Conservation (phyloP, 2,888 invertebrate genomes). For the Amiota mariae region DNA sequence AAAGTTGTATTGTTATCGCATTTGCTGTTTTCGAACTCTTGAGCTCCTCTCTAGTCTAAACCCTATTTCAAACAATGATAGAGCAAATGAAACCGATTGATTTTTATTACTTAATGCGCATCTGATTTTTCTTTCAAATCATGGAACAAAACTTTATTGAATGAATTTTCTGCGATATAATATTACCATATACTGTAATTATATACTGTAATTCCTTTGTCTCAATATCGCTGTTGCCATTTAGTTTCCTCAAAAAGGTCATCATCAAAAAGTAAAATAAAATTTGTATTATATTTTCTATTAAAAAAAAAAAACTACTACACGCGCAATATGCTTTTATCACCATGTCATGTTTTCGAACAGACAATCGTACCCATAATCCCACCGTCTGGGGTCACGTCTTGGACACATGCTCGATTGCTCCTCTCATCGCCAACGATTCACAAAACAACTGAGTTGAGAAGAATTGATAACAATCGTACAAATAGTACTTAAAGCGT, state of each 20-base stretch:
- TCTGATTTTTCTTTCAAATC: no score
- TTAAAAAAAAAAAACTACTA: not conserved
- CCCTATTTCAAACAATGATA: no score
- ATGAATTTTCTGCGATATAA: no score
- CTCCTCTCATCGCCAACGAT: not conserved
- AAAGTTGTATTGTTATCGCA: conserved; percentile 15
- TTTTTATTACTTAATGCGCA: no score
- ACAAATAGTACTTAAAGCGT: conserved; percentile 35
- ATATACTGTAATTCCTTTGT: no score
- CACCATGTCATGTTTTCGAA: not conserved
- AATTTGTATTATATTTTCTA: no score
- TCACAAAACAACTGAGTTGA: conserved; percentile 1
- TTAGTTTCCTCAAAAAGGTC: no score
- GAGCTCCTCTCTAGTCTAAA: not conserved
- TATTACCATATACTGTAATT: no score
- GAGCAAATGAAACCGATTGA: no score
- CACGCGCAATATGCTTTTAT: not conserved
- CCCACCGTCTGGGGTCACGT: conserved; percentile 13
- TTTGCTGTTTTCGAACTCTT: not conserved
- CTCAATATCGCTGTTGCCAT: no score
- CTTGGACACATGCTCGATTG: conserved; percentile 2
- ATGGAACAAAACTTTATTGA: no score
- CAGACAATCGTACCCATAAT: not conserved
- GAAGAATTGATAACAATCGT: conserved; percentile 34
- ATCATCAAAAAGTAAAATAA: no score